Base-by-base conservation (phyloP, 1,140 invertebrate genomes). In the Mya arenaria region DNA sequence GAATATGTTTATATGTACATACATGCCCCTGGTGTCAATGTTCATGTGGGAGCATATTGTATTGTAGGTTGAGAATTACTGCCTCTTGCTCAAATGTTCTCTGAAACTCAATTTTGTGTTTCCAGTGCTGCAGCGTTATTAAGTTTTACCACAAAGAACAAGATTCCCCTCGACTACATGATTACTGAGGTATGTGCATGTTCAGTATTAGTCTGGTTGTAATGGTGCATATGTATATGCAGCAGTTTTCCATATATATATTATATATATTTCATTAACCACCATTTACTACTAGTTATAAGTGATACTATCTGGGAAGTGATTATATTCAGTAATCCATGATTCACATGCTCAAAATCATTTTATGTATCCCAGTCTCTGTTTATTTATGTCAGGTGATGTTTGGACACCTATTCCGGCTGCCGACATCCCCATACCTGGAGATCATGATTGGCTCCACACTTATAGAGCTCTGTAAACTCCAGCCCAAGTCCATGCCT, bases 131-230 rank as follows among this genome's bases (percentile, higher is more conserved):
- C 96, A 4, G 96, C 97, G 87, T 91, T 99, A n/a, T 92, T 99
- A 5, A 97, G 96, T 88, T 99, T 98, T 90, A 96, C 97, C 5
- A 97, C 98, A 85, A 98, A 98, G 93, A 95, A 96, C 6, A 98
- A 98, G 93, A 97, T 99, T 84, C 99, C 99, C 0, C 92, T 99
- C 17, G 98, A 99, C 90, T 99, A 99, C 92, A 98, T 99, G 93
- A 99, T 99, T 84, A 97, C 99, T 2, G 98, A 99, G 94, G 92
- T 93, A 52, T 85, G 92, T n/a, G n/a, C n/a, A n/a, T n/a, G n/a
- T n/a, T n/a, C n/a, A n/a, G n/a, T n/a, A n/a, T n/a, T n/a, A n/a
- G n/a, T n/a, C n/a, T n/a, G n/a, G n/a, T n/a, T n/a, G n/a, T n/a
- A n/a, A n/a, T n/a, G n/a, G n/a, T n/a, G n/a, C n/a, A n/a, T n/a